phyloP scores from a whole-genome alignment of 2,888 invertebrate species.

The Drosophila nr. medialis region DNA sequence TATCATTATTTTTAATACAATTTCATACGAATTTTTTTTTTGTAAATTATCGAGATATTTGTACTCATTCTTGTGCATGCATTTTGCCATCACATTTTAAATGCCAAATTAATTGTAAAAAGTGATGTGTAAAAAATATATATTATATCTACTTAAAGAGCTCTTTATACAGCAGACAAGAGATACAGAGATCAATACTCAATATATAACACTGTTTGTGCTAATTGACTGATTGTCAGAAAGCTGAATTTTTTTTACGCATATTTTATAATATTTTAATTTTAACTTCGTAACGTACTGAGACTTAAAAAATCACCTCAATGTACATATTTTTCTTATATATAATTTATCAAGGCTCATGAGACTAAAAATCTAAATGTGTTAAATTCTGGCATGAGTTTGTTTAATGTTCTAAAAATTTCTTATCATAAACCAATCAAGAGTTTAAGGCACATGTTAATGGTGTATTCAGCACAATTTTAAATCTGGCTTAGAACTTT shows the following conservation, averaged over 20 bases:
- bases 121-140: conserved; percentile 47
- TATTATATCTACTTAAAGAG: conserved; percentile 6
- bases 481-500: neutral
- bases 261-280: neutral
- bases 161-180: conserved; percentile 4
- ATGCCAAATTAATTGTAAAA: conserved; percentile 64
- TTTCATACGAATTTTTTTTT: conserved; percentile 31
- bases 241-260: neutral
- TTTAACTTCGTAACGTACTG: neutral
- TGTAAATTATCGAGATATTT: conserved; percentile 34
- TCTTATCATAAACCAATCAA: neutral
- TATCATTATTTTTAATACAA: conserved; percentile 33
- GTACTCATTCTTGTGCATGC: conserved; percentile 1
- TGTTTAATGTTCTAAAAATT: neutral
- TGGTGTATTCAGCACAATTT: neutral
- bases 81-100: conserved; percentile 45
- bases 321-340: neutral
- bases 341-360: no score
- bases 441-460: neutral
- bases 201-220: neutral
- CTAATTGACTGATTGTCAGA: neutral
- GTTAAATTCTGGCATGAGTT: neutral
- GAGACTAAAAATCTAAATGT: neutral
- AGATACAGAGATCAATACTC: neutral
- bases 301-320: neutral